Evolutionary conservation across 2,888 invertebrate genomes (phyloP).

Genomic region (Ennomos fuscantarius): DNA sequence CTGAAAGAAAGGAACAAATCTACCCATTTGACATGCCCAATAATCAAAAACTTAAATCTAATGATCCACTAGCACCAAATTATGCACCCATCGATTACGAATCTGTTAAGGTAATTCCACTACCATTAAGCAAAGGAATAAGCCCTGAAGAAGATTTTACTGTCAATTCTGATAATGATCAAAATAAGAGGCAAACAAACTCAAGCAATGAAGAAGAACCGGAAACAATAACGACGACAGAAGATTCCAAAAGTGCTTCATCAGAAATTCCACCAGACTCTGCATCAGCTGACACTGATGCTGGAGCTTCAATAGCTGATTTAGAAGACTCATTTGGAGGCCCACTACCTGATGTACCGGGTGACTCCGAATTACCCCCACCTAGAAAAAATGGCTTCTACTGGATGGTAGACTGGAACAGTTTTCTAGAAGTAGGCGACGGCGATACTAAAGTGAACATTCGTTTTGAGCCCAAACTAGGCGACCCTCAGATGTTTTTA

Average conservation of each 20-base stretch:
- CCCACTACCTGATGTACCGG: slow-evolving; percentile 81
- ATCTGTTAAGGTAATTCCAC: slow-evolving; percentile 74
- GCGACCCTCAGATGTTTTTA: slow-evolving; percentile 91
- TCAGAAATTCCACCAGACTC: slow-evolving; percentile 52
- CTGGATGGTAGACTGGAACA: slow-evolving; percentile 94
- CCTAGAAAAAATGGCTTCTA: slow-evolving; percentile 91
- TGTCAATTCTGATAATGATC: slow-evolving; percentile 54
- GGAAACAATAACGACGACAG: slow-evolving; percentile 47
- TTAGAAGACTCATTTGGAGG: slow-evolving; percentile 92
- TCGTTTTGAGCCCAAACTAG: slow-evolving; percentile 91
- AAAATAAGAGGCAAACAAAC: slow-evolving; percentile 69
- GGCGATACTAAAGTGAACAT: slow-evolving; percentile 90
- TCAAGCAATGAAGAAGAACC: slow-evolving; percentile 44
- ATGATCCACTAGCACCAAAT: slow-evolving; percentile 47
- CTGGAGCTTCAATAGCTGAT: slow-evolving; percentile 86
- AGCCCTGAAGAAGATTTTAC: slow-evolving; percentile 64
- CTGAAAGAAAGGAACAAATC: slow-evolving; percentile 62
- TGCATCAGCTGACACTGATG: slow-evolving; percentile 76
- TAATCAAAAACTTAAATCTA: slow-evolving; percentile 59
- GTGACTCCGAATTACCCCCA: slow-evolving; percentile 87
- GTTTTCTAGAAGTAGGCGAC: slow-evolving; percentile 93
- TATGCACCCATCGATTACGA: slow-evolving; percentile 76
- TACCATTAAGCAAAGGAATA: slow-evolving; percentile 70
- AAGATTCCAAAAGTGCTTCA: slow-evolving; percentile 52
- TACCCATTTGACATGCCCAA: slow-evolving; percentile 72